Evolutionary conservation across 2,113 vertebrate genomes (phyloP), one percentile per base, ranked within the genome.

Genomic region (Melanostigma gelatinosum): DNA sequence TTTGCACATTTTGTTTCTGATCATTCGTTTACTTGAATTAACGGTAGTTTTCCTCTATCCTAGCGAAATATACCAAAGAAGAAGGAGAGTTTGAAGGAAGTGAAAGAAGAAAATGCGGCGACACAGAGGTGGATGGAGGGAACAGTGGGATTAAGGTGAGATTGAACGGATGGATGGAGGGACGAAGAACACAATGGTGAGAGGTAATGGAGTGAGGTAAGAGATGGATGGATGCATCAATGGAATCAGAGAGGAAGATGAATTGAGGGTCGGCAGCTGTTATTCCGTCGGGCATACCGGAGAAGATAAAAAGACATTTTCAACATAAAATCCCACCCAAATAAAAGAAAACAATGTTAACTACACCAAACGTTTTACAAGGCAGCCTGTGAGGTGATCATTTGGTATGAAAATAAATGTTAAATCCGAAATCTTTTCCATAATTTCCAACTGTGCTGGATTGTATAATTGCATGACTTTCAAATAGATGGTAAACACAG

Each of bases 121-220:
- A 83, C 54, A 58, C 72, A 72, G 55, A 72, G 29, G 70, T 18
- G 29, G 78, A 77, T 54, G 70, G 75, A 68, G 70, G 71, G 69
- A 80, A 84, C 27, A 44, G n/a, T 32, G 40, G 75, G 66, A 87
- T 84, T 86, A 79, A 42, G 84, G 64, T 78, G 75, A 86, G 75
- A 86, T 6, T 80, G 74, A 88, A 62, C 44, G 79, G 90, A 88
- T 76, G 83, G 86, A 88, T 88, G 42, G 76, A 74, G 11, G 73
- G 46, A 50, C 57, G 76, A 80, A 70, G 77, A 64, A 60, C 69
- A 85, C 69, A 85, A 86, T 80, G 70, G 83, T 75, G 82, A 77
- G 83, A 86, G 86, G 77, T 92, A 90, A 93, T 92, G 92, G 89
- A 88, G 75, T 89, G 90, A 84, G 79, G 67, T 68, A 68, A 48